Evolutionary conservation across 2,113 vertebrate genomes (phyloP), one percentile per base, ranked within the genome.

Genomic region (Ceuthmochares aereus): DNA sequence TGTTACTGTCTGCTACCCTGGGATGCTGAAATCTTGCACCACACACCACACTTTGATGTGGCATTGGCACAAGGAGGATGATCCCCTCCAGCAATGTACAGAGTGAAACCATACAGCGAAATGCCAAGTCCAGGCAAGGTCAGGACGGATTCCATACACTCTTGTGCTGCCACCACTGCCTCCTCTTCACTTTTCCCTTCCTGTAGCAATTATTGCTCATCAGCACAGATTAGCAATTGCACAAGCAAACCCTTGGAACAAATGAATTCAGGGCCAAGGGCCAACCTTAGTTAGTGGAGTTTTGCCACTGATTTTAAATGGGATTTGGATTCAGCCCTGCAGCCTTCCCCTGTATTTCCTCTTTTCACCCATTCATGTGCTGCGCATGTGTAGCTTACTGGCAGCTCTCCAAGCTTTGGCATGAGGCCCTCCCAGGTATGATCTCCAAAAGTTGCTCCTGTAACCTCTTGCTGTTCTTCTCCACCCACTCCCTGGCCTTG

Each of bases 261-360:
- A 96, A 94, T 56, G 56, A 89, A 93, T 84, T 78, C 83, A 62
- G 90, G 83, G 95, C 91, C 8, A 40, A 95, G 87, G 82, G 95
- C 93, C 92, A 96, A 64, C 29, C 69, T 30, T 55, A 74, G 64
- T 66, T 36, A 34, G 73, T 74, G 83, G 72, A 93, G 52, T 26
- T 90, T 49, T 93, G 85, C 93, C 92, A 72, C 59, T 5, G 10
- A 52, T 59, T 95, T 74, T 90, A 74, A 95, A 86, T 51, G 90
- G 79, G 88, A 74, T 63, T n/a, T 76, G 60, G 95, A 75, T 94
- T 90, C 37, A 92, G 95, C 96, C 96, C 92, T 84, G 83, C 80
- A 93, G 96, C 92, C 70, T 81, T 88, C 79, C 82, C 84, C 67
- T 47, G 16, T 9, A 2, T 76, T 95, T 95, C 93, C 88, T 80